A percentile compares a stretch with the other conserved stretches of the same genome.
phyloP scores from a whole-genome alignment of 2,888 invertebrate genomes.

The Leptothorax acervorum region DNA sequence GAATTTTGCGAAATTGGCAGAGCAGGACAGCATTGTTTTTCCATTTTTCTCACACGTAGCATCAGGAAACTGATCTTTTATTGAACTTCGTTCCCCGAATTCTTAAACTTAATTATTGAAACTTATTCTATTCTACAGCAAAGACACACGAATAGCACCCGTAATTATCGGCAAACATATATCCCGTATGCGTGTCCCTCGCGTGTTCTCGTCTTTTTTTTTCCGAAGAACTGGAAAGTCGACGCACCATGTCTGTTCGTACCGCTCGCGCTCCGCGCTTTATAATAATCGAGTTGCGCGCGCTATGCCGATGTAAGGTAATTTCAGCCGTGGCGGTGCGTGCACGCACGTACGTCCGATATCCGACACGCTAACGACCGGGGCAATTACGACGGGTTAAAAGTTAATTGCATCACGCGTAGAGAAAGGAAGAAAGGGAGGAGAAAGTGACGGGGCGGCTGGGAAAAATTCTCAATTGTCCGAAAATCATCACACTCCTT shows the following conservation, averaged over 20 bases:
- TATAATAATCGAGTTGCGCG: constrained; percentile 48
- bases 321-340: constrained; percentile 46
- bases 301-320: constrained; percentile 31
- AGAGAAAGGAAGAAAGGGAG: not conserved
- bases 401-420: constrained; percentile 73
- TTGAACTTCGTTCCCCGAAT: not conserved
- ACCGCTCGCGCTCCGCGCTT: not conserved
- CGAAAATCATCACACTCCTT: constrained; percentile 12
- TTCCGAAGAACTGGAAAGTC: constrained; percentile 36
- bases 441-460: constrained; percentile 9
- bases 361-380: constrained; percentile 65
- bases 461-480: constrained; percentile 45
- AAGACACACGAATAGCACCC: not conserved
- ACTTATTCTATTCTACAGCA: not conserved
- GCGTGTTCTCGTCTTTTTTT: not conserved
- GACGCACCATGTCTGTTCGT: not conserved
- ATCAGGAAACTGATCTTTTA: not conserved
- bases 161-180: constrained; percentile 13
- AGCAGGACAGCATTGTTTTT: not conserved
- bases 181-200: not conserved
- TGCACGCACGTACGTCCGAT: constrained; percentile 36
- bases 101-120: not conserved
- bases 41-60: not conserved
- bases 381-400: constrained; percentile 76
- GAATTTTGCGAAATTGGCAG: not conserved